Base-by-base conservation (phyloP, 2,888 invertebrate genomes). In the Cabera pusaria region DNA sequence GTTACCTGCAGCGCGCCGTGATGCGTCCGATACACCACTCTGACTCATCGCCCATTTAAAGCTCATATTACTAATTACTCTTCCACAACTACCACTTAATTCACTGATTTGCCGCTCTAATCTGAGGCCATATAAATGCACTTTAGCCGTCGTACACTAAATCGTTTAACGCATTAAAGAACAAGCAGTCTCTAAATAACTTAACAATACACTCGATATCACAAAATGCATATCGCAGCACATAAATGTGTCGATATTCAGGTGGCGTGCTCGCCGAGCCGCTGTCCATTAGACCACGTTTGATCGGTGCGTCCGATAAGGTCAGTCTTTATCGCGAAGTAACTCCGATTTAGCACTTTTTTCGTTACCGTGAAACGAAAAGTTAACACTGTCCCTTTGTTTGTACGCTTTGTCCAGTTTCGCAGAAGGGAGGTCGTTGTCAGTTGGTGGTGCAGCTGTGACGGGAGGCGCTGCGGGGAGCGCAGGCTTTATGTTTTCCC, bases 301-400 rank as follows among this genome's bases (percentile, higher is more conserved):
- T 68, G 66, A 69, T 63, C 63, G 64, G 66, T 49, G 49, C 41
- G 52, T 56, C 42, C 59, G 46, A 47, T 55, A 57, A 56, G 66
- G 72, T 88, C 88, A 88, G 70, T 88, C 88, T 78, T 88, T 88
- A 72, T 88, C 88, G 58, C 87, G 85, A 42, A 90, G 66, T 54
- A 90, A 75, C 60, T 88, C 86, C 59, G 89, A 88, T 58, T 90
- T 89, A 57, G 89, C 90, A 82, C 90, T 83, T 72, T 88, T 89
- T 69, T 87, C 90, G 53, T 67, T 82, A 23, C 87, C 85, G 39
- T 87, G 74, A 57, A 81, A 86, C 44, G 86, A 87, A 54, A 84
- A 85, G 50, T 78, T 82, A 24, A 78, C 73, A 63, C 69, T 83
- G 54, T 89, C 88, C 53, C 78, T 86, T 58, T 88, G 87, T 68